These are phyloP conservation scores for Montipora efflorescens DNA, from an alignment of 64 coral and sea anemone genomes.

Conservation along the genomic window DNA sequence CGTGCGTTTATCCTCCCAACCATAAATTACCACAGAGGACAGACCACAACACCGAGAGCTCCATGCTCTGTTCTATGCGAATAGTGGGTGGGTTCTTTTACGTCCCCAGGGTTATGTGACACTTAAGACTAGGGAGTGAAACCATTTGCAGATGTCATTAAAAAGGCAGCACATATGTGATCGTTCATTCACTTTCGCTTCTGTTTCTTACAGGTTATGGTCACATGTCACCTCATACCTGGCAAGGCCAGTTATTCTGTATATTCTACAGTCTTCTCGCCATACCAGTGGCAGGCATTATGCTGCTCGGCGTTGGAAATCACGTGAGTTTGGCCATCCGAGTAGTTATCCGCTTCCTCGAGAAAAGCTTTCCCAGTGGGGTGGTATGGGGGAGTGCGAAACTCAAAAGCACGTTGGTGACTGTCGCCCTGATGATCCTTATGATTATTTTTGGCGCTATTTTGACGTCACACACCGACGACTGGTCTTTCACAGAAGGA, in stretches of 20 bases:
- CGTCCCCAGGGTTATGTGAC: too few relatives aligned
- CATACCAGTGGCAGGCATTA: slow-evolving; percentile 90
- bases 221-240: slow-evolving; percentile 90
- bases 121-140: too few relatives aligned
- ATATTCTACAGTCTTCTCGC: slow-evolving; percentile 91
- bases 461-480: slow-evolving; percentile 88
- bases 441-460: slow-evolving; percentile 93
- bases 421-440: slow-evolving; percentile 84
- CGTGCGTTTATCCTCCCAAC: too few relatives aligned
- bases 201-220: slow-evolving; percentile 80
- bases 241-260: slow-evolving; percentile 93
- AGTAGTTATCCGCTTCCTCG: slow-evolving; percentile 74
- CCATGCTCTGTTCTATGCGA: too few relatives aligned
- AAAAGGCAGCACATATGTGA: too few relatives aligned
- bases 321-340: slow-evolving; percentile 83
- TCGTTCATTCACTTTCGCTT: neutral
- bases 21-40: too few relatives aligned
- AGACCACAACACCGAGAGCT: too few relatives aligned
- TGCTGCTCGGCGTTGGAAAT: slow-evolving; percentile 90
- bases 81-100: too few relatives aligned
- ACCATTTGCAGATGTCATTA: too few relatives aligned
- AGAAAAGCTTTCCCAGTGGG: slow-evolving; percentile 66
- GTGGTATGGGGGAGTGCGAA: slow-evolving; percentile 56
- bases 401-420: slow-evolving; percentile 80
- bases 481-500: slow-evolving; percentile 91